phyloP scores from a whole-genome alignment of 2,797 vertebrate species.

The Anisognathus igniventris region DNA sequence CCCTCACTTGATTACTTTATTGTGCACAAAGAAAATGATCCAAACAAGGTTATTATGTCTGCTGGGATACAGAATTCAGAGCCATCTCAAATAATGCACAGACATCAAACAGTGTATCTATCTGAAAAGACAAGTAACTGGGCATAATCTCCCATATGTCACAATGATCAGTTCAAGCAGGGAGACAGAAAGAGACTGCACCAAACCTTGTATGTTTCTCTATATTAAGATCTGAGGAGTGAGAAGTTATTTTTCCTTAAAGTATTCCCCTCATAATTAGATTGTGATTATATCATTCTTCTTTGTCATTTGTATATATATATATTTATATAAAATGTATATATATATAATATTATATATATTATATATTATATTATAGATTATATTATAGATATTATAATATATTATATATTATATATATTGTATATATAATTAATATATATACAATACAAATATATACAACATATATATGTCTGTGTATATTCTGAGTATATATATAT shows the following conservation, averaged over 20 bases:
- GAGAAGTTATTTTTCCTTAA: not conserved
- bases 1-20: not conserved
- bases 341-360: too few species aligned
- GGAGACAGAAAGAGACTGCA: not conserved
- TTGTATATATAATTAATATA: too few species aligned
- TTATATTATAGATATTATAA: too few species aligned
- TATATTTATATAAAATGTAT: too few species aligned
- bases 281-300: not conserved
- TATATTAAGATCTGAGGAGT: not conserved
- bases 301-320: not conserved
- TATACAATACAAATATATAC: not conserved
- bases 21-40: not conserved
- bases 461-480: not conserved
- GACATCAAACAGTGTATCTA: not conserved
- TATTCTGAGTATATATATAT: too few species aligned
- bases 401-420: too few species aligned
- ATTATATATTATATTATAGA: too few species aligned
- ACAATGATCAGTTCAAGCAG: not conserved
- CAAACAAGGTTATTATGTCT: not conserved
- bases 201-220: not conserved
- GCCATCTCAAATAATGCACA: not conserved
- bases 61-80: not conserved
- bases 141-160: constrained; percentile 3
- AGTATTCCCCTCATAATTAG: not conserved
- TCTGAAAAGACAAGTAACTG: not conserved